Evolutionary conservation across 2,888 invertebrate genomes (phyloP), one percentile per base, ranked within the genome.

Genomic region (Stenodera caucasica): DNA sequence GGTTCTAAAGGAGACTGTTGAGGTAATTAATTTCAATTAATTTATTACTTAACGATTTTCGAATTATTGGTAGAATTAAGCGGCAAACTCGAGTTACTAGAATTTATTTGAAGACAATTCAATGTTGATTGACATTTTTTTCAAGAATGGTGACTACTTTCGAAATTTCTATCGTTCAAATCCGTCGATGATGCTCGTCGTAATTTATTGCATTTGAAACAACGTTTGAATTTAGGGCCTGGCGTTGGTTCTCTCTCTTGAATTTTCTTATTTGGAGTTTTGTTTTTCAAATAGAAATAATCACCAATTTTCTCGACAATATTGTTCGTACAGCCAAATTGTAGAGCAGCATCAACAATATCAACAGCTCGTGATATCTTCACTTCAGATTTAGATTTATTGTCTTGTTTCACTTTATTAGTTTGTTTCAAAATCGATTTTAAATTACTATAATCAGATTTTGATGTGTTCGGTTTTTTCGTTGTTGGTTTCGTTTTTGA

Each of bases 321-420:
- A 50, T 71, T 64, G 49, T 73, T 74, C 3, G 70, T 72, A 55
- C 60, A 72, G 2, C 75, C 75, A 52, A 72, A 75, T 35, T 72
- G 69, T 7, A 75, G 58, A 7, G 75, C 75, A 0, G 72, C 71
- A 23, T 67, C 68, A 0, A 75, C 73, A 2, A 73, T 68, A 11
- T 69, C 67, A 60, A 69, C 73, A 4, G 69, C 67, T 33, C 9
- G 1, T 26, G 5, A 9, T 15, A n/a, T n/a, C n/a, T 23, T 12
- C 12, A 11, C 18, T 3, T 32, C 2, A 18, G 4, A 3, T 3
- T 29, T 29, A 3, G 12, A 30, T 18, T 29, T 53, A 21, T 11
- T n/a, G 2, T 15, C 12, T 14, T 8, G 2, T 14, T n/a, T 35
- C 21, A 37, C 37, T 26, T 50, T 61, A 11, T 58, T 40, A 9